Conservation (phyloP, 2,113 vertebrate species). For the Mastomys natalensis region DNA sequence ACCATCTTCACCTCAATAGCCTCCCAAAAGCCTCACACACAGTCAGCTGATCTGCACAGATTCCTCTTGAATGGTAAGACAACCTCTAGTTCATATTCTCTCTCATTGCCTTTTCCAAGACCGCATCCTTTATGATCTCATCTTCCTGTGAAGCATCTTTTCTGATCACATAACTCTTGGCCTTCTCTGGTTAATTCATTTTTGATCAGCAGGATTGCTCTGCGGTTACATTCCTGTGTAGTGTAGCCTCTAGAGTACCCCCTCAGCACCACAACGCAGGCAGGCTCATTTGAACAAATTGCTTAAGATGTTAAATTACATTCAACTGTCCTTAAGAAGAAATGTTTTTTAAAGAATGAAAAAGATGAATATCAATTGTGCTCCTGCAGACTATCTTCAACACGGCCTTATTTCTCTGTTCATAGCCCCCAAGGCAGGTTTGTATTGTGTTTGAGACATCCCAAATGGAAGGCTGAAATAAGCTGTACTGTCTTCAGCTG, state of each 20-base stretch:
- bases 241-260: conserved; percentile 48
- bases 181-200: conserved; percentile 69
- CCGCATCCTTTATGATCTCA: conserved; percentile 54
- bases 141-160: conserved; percentile 15
- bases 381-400: not conserved
- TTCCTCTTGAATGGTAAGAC: not conserved
- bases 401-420: conserved; percentile 28
- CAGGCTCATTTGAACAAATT: conserved; percentile 61
- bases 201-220: conserved; percentile 66
- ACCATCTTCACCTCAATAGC: not conserved
- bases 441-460: not conserved
- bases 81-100: not conserved
- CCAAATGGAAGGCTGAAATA: not conserved
- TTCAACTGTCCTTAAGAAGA: conserved; percentile 22
- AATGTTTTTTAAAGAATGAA: conserved; percentile 23
- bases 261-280: conserved; percentile 19
- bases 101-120: not conserved
- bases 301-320: conserved; percentile 57
- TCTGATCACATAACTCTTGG: conserved; percentile 43
- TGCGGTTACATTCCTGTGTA: conserved; percentile 19
- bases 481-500: not conserved
- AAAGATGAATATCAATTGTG: conserved; percentile 32
- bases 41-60: not conserved
- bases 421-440: not conserved
- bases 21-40: not conserved